phyloP scores from a whole-genome alignment of 2,113 vertebrate species.

The Poeciliopsis turrubarensis region DNA sequence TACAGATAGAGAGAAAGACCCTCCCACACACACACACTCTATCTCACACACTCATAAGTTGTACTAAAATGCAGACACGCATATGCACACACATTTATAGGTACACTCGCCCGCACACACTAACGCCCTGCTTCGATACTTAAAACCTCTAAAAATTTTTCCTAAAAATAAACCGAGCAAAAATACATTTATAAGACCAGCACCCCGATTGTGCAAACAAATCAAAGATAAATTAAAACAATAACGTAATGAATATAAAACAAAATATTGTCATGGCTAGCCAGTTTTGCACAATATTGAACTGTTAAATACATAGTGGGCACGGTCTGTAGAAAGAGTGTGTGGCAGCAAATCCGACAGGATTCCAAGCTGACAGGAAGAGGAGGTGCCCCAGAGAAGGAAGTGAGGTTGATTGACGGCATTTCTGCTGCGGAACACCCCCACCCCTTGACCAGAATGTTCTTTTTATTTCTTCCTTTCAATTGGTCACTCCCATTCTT shows the following conservation, averaged over 20 bases:
- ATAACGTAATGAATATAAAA: constrained; percentile 76
- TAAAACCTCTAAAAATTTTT: constrained; percentile 77
- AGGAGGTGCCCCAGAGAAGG: constrained; percentile 61
- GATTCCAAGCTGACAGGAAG: constrained; percentile 61
- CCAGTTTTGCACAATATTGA: constrained; percentile 77
- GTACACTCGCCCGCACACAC: constrained; percentile 61
- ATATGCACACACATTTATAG: constrained; percentile 56
- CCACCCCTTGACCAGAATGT: constrained; percentile 29
- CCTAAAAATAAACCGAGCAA: constrained; percentile 77
- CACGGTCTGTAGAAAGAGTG: constrained; percentile 67
- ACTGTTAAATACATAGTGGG: constrained; percentile 75
- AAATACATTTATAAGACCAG: constrained; percentile 76
- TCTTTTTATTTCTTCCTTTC: constrained; percentile 30
- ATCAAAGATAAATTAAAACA: constrained; percentile 77
- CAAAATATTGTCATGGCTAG: constrained; percentile 72
- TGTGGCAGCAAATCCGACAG: constrained; percentile 62
- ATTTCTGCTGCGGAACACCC: constrained; percentile 37
- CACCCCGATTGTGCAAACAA: constrained; percentile 77
- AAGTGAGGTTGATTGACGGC: constrained; percentile 62
- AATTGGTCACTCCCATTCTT: constrained; percentile 42
- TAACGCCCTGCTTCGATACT: constrained; percentile 78
- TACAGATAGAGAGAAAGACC: constrained; percentile 76
- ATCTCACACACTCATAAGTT: constrained; percentile 51
- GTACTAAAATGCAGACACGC: constrained; percentile 72
- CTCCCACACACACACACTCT: constrained; percentile 65